These are phyloP conservation scores for Megatriorchis doriae DNA, from an alignment of 2,113 vertebrate species.

Conservation along the genomic window DNA sequence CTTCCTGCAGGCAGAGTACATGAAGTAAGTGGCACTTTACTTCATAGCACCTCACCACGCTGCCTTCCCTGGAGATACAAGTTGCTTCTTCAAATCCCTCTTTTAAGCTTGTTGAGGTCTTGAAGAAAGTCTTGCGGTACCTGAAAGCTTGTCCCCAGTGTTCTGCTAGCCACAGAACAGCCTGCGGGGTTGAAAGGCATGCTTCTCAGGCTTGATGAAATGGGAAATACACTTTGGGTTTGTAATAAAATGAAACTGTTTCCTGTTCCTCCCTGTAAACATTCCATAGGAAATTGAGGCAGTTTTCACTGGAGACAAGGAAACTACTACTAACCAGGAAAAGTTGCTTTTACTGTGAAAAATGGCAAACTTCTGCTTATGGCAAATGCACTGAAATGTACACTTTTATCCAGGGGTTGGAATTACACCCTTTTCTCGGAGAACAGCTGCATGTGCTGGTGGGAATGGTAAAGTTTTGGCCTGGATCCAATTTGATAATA, in stretches of 20 bases:
- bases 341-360: conserved; percentile 17
- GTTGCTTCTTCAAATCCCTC: not conserved
- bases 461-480: conserved; percentile 44
- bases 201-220: not conserved
- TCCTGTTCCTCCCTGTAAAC: conserved; percentile 24
- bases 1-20: not conserved
- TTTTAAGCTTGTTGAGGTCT: not conserved
- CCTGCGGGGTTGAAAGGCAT: not conserved
- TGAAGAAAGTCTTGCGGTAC: not conserved
- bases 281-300: conserved; percentile 47
- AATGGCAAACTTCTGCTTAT: not conserved
- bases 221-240: not conserved
- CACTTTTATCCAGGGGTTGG: conserved; percentile 38
- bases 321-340: not conserved
- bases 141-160: not conserved
- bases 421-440: conserved; percentile 41
- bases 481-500: conserved; percentile 27
- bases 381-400: conserved; percentile 26
- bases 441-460: conserved; percentile 52
- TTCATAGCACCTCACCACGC: not conserved
- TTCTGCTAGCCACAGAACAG: not conserved
- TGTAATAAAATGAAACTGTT: conserved; percentile 5
- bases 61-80: not conserved
- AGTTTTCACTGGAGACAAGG: conserved; percentile 27
- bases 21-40: not conserved